Evolutionary conservation across 2,113 vertebrate species (phyloP).

Genomic region (Nycticorax nycticorax): DNA sequence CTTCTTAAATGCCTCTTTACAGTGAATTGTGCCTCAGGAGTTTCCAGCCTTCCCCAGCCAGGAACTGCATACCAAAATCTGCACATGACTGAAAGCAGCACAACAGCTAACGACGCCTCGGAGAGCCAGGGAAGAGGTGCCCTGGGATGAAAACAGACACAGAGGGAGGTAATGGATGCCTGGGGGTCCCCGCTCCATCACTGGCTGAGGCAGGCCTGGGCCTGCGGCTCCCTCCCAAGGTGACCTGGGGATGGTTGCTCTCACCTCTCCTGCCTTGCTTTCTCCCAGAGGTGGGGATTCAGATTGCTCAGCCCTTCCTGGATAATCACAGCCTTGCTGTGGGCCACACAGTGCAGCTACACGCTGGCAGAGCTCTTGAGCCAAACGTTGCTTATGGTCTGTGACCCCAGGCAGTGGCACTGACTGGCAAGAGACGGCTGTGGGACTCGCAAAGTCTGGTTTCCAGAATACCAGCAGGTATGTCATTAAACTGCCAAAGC

Average conservation of each 20-base stretch:
- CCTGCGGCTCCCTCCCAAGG: neutral
- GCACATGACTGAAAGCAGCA: neutral
- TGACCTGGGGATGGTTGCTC: neutral
- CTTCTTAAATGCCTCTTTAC: neutral
- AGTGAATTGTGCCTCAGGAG: neutral
- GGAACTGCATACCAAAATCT: neutral
- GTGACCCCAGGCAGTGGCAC: neutral
- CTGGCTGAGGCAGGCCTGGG: neutral
- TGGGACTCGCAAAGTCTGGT: neutral
- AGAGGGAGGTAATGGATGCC: neutral
- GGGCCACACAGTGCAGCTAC: neutral
- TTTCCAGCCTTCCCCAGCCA: neutral
- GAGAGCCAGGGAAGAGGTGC: neutral
- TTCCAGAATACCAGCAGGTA: neutral
- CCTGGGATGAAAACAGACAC: neutral
- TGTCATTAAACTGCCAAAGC: neutral
- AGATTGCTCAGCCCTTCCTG: fast-evolving
- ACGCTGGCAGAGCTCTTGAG: neutral
- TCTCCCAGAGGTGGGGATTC: neutral
- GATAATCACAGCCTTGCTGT: neutral
- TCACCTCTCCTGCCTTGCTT: neutral
- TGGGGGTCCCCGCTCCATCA: neutral
- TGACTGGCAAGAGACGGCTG: neutral
- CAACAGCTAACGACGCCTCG: neutral
- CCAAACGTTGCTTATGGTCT: neutral